These are phyloP conservation scores for Drymonia ruficornis DNA, from an alignment of 2,888 invertebrate species.

Conservation along the genomic window DNA sequence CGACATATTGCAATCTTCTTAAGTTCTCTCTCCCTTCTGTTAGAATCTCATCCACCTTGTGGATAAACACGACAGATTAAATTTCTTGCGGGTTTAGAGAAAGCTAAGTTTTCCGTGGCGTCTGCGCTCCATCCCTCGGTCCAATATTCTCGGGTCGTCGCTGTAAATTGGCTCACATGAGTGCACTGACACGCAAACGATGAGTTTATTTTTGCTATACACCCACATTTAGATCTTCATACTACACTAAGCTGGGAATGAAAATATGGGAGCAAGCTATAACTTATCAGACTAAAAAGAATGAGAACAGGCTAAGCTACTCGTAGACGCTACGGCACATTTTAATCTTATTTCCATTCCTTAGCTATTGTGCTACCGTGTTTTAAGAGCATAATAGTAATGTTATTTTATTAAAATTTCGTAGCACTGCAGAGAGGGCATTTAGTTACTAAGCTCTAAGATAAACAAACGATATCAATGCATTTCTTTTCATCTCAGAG, in stretches of 20 bases:
- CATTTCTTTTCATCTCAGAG: too few species aligned
- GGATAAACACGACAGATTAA: constrained; percentile 19
- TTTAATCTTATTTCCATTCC: too few species aligned
- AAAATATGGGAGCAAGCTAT: not conserved
- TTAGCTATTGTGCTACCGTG: too few species aligned
- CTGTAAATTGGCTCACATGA: constrained; percentile 30
- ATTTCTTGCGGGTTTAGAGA: constrained; percentile 20
- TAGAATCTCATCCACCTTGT: constrained; percentile 14
- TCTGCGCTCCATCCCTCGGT: constrained; percentile 17
- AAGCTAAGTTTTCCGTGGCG: constrained; percentile 15
- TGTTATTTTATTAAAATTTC: too few species aligned
- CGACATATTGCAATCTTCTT: not conserved
- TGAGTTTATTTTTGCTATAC: constrained; percentile 19
- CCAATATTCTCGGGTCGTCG: constrained; percentile 29
- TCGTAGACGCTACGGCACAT: too few species aligned
- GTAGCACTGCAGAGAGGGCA: too few species aligned
- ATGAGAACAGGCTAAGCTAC: too few species aligned
- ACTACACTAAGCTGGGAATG: not conserved
- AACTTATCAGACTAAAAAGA: too few species aligned
- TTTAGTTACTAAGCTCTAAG: too few species aligned
- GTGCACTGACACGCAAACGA: constrained; percentile 30
- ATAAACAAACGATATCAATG: too few species aligned
- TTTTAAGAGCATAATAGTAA: too few species aligned
- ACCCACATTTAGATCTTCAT: constrained; percentile 8
- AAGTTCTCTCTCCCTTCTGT: constrained; percentile 5